Conservation (phyloP, 2,888 invertebrate genomes). For the Prosapia bicincta region DNA sequence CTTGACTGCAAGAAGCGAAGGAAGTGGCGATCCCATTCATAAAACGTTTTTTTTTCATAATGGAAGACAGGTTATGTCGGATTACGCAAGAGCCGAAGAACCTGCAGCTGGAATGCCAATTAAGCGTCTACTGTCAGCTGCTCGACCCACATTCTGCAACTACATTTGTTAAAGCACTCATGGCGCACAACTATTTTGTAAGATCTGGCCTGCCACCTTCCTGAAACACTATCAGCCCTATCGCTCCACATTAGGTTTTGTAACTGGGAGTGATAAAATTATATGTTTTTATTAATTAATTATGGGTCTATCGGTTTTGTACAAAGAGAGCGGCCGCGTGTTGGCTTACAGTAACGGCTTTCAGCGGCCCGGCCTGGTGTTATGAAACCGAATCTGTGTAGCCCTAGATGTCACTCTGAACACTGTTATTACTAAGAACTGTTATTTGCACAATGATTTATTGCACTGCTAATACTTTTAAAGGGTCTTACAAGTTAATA, state of each 20-base stretch:
- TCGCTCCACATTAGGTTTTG: neutral
- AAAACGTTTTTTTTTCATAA: neutral
- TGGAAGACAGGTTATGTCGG: neutral
- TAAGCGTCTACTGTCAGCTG: neutral
- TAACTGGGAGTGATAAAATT: neutral
- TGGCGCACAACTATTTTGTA: neutral
- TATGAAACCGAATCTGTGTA: too few relatives aligned
- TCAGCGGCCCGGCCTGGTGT: too few relatives aligned
- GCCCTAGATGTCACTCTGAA: too few relatives aligned
- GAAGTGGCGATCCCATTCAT: too few relatives aligned
- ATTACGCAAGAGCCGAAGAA: neutral
- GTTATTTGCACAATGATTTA: too few relatives aligned
- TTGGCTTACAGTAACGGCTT: neutral
- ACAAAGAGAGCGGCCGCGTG: neutral
- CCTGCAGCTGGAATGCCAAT: conserved; percentile 2
- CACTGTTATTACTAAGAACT: too few relatives aligned
- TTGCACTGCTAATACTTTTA: too few relatives aligned
- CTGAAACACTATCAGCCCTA: neutral
- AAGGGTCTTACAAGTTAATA: too few relatives aligned
- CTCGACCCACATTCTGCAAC: neutral
- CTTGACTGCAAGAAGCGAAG: too few relatives aligned
- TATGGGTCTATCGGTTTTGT: neutral
- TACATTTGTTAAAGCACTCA: neutral
- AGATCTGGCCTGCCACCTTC: neutral
- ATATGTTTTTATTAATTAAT: neutral